These are phyloP conservation scores for Nicator chloris DNA, from an alignment of 2,113 vertebrate species.

Conservation along the genomic window DNA sequence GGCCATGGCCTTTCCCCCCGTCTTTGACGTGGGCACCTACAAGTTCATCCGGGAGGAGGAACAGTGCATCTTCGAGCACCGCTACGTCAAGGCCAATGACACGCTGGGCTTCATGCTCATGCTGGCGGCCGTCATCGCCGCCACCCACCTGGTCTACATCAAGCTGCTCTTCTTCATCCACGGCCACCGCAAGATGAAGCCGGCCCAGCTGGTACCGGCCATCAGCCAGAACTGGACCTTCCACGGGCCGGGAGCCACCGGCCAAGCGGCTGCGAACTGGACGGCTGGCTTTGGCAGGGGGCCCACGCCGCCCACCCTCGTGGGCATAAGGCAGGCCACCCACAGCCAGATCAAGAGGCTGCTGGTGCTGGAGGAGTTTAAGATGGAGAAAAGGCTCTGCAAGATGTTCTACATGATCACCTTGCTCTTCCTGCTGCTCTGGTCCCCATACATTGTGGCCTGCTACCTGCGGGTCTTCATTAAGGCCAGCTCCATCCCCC, in stretches of 20 bases:
- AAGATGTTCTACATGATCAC: constrained; percentile 98
- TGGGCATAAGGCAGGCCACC: constrained; percentile 89
- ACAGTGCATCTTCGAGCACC: constrained; percentile 95
- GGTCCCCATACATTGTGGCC: constrained; percentile 92
- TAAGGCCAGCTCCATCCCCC: constrained; percentile 82
- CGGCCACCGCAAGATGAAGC: constrained; percentile 96
- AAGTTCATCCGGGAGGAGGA: constrained; percentile 90
- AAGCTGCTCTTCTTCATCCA: constrained; percentile 96
- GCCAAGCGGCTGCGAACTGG: constrained; percentile 96
- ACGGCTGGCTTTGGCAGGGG: constrained; percentile 94
- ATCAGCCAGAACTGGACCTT: constrained; percentile 99
- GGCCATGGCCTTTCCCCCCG: constrained; percentile 93
- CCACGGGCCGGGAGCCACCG: constrained; percentile 92
- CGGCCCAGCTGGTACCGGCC: constrained; percentile 91
- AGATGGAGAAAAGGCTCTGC: constrained; percentile 93
- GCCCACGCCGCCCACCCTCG: constrained; percentile 91
- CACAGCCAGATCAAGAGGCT: constrained; percentile 88
- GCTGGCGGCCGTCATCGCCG: constrained; percentile 86
- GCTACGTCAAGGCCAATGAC: constrained; percentile 91
- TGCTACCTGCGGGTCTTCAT: constrained; percentile 92
- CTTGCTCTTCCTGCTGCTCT: constrained; percentile 89
- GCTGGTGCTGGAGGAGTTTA: constrained; percentile 94
- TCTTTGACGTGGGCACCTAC: constrained; percentile 92
- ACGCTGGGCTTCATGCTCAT: constrained; percentile 94
- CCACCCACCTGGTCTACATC: constrained; percentile 92